These are phyloP conservation scores for Cyanocitta stelleri DNA, from an alignment of 2,113 vertebrate genomes.

Conservation along the genomic window DNA sequence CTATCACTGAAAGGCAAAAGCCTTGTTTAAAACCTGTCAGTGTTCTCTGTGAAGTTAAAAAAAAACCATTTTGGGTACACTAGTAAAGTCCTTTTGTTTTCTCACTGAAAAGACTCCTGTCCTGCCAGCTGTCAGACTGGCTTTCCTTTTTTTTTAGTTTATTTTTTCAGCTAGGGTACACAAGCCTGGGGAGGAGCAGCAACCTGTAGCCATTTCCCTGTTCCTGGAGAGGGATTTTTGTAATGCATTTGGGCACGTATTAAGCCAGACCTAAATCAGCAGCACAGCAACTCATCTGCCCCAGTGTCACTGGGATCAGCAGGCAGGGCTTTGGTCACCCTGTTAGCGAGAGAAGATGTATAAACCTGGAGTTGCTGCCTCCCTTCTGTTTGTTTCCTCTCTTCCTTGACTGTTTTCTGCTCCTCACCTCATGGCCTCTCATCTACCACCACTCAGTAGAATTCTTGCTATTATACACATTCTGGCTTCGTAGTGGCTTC, in stretches of 20 bases:
- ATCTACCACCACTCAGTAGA: background rate
- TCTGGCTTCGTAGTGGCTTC: background rate
- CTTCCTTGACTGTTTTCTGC: background rate
- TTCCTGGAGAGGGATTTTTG: background rate
- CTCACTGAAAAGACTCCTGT: background rate
- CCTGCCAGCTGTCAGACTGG: background rate
- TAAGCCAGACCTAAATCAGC: background rate
- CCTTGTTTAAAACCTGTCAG: constrained; percentile 23
- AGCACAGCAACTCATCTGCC: background rate
- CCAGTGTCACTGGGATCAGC: background rate
- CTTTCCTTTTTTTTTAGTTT: background rate
- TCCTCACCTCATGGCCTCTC: background rate
- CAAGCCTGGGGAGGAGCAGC: background rate
- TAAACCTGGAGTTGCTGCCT: background rate
- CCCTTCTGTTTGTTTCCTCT: background rate
- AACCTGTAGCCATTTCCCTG: background rate
- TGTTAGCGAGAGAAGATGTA: background rate
- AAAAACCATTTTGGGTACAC: background rate
- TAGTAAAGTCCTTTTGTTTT: background rate
- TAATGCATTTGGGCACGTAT: accelerated
- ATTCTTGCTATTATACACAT: background rate
- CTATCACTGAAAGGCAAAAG: background rate
- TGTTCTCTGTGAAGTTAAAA: background rate
- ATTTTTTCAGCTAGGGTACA: background rate
- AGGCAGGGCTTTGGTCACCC: background rate